Evolutionary conservation across 2,113 vertebrate genomes (phyloP), one percentile per base, ranked within the genome.

Genomic region (Brachyhypopomus gauderio): DNA sequence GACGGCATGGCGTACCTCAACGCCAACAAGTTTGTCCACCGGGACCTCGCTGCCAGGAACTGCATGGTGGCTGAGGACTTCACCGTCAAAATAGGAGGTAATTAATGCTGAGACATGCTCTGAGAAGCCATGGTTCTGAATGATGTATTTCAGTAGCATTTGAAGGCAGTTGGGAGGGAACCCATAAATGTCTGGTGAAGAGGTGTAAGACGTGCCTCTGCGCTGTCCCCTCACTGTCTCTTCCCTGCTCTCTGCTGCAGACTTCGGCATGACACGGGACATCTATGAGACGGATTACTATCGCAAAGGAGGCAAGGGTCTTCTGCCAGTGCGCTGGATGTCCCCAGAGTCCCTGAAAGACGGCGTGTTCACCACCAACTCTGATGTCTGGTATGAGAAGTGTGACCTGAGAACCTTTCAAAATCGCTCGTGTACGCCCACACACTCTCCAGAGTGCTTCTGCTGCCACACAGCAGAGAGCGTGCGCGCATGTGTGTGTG

Each of bases 281-380:
- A 99, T 99, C 93, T 99, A 99, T 3, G 98, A 99, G 93, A 99
- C 98, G 0, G 98, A 99, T 93, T 99, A 99, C 89, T 99, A 99
- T 87, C 90, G 98, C 60, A 99, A 99, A 89, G 97, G 98, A 86
- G 98, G 98, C 67, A 99, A 99, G 48, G 98, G 98, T 11, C 88
- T 99, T 83, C 93, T 99, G 87, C 98, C 98, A 0, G 98, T 99
- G 3, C 97, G 98, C 88, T 99, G 98, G 98, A 99, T 99, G 98
- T 98, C 98, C 77, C 98, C 98, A 0, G 98, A 99, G 77, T 99
- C 98, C 0, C 95, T 99, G 73, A 99, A 99, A 81, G 98, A 99
- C 0, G 98, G 98, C 34, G 97, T 99, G 83, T 99, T 99, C 94
- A 99, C 97, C 56, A 99, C 97, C 0, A 95, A 98, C 88, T 98